phyloP scores from a whole-genome alignment of 2,113 vertebrate species.

The Dicerorhinus sumatrensis region DNA sequence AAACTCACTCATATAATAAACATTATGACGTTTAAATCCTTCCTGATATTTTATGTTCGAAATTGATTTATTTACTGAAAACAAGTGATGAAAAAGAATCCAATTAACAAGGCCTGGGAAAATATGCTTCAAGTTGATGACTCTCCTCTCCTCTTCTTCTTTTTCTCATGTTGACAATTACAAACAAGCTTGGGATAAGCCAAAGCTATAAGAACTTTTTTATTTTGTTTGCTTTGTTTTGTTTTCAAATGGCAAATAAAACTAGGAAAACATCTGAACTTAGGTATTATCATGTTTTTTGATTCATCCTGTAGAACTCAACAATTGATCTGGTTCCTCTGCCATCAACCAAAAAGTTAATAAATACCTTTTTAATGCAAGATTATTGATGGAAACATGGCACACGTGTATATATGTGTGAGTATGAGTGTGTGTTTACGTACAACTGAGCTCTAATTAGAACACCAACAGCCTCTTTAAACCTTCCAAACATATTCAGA shows the following conservation, averaged over 20 bases:
- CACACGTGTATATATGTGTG: neutral
- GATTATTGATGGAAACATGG: neutral
- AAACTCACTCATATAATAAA: neutral
- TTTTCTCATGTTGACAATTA: neutral
- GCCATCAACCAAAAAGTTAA: neutral
- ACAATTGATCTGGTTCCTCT: rapidly evolving
- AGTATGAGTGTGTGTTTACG: neutral
- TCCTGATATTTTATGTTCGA: neutral
- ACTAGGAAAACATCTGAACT: neutral
- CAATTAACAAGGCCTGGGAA: neutral
- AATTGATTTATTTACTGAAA: neutral
- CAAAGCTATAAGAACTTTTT: neutral
- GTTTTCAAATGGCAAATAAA: neutral
- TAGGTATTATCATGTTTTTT: neutral
- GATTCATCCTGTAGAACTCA: neutral
- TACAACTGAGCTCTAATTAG: conserved; percentile 62
- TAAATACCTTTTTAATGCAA: neutral
- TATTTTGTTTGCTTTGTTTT: conserved; percentile 2
- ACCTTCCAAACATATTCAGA: conserved; percentile 11
- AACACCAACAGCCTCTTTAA: conserved; percentile 34
- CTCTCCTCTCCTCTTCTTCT: rapidly evolving
- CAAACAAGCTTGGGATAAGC: neutral
- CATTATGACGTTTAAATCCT: neutral
- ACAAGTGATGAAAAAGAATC: neutral
- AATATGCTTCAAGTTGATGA: neutral